phyloP scores from a whole-genome alignment of 2,888 invertebrate genomes.

The Rhopalosiphum nymphaeae region DNA sequence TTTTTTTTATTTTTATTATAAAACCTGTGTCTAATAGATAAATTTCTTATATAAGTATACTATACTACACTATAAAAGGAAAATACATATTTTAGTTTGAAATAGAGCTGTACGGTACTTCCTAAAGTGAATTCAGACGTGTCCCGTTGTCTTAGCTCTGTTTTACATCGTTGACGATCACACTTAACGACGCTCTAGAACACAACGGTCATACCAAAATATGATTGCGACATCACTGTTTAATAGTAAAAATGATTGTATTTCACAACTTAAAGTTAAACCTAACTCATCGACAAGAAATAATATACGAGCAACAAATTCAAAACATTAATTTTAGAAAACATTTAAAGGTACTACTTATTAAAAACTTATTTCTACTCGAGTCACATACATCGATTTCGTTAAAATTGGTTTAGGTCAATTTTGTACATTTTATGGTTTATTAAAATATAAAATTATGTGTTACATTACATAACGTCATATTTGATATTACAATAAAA shows the following conservation, averaged over 20 bases:
- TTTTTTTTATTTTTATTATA: background rate
- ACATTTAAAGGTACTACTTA: background rate
- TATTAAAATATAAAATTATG: too few species aligned
- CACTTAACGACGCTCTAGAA: background rate
- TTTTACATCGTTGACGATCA: background rate
- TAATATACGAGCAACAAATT: too few species aligned
- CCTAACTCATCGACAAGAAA: background rate
- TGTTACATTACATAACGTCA: too few species aligned
- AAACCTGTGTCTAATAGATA: background rate
- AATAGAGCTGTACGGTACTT: background rate
- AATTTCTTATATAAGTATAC: background rate
- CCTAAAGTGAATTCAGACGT: background rate
- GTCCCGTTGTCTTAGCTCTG: background rate
- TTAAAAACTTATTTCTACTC: too few species aligned
- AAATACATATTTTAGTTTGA: background rate
- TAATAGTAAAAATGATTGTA: background rate
- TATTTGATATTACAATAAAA: too few species aligned
- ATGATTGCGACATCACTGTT: background rate
- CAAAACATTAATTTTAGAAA: background rate
- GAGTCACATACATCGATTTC: too few species aligned
- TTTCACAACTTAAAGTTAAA: background rate
- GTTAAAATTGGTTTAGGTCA: too few species aligned
- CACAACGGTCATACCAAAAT: background rate
- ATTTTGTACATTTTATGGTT: too few species aligned
- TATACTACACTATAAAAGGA: background rate